Evolutionary conservation across 2,797 vertebrate genomes (phyloP).

Genomic region (Pempheris klunzingeri): DNA sequence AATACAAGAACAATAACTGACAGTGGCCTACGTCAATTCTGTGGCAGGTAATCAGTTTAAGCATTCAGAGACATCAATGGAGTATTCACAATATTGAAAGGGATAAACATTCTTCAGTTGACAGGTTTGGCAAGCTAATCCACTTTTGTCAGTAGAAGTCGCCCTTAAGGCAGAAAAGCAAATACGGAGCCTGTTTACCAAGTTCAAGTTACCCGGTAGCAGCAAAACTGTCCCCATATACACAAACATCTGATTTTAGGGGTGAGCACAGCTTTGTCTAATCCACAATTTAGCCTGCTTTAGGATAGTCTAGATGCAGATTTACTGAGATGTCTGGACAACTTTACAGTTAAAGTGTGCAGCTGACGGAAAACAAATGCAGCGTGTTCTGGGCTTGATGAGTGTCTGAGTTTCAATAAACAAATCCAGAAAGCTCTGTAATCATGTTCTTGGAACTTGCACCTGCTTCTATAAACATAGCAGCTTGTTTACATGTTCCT

Average conservation of each 20-base stretch:
- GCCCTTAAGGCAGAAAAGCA: not conserved
- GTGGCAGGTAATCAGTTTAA: not conserved
- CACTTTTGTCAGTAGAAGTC: not conserved
- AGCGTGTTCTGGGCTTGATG: no score
- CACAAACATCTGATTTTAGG: not conserved
- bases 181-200: not conserved
- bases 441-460: slow-evolving; percentile 13
- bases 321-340: not conserved
- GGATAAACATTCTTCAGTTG: slow-evolving; percentile 1
- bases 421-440: not conserved
- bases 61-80: not conserved
- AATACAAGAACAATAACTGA: not conserved
- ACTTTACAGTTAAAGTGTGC: no score
- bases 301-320: not conserved
- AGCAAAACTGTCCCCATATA: not conserved
- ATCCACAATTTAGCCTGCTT: not conserved
- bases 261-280: not conserved
- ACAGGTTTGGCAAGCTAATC: slow-evolving; percentile 3
- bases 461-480: slow-evolving; percentile 30
- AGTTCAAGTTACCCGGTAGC: not conserved
- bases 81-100: slow-evolving; percentile 2
- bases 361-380: no score
- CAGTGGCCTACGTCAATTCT: not conserved
- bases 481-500: slow-evolving; percentile 60
- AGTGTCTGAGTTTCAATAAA: not conserved